Conservation (phyloP, 2,888 invertebrate species). For the Dasypolia templi region DNA sequence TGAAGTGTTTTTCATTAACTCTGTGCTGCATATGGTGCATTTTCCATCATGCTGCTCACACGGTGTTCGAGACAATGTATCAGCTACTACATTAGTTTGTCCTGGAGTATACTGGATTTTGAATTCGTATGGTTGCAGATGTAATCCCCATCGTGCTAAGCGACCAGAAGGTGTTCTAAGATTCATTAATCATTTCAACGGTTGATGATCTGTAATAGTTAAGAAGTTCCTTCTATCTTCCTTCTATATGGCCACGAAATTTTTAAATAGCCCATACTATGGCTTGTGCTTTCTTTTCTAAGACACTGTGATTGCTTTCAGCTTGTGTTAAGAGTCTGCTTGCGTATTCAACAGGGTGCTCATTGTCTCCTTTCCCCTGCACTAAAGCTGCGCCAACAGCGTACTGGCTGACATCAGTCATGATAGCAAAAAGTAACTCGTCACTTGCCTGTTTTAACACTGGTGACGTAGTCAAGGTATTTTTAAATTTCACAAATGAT, state of each 20-base stretch:
- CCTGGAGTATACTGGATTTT: conserved; percentile 16
- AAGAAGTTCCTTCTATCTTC: conserved; percentile 12
- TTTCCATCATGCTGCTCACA: neutral
- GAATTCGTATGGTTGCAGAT: conserved; percentile 7
- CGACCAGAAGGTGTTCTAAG: conserved; percentile 5
- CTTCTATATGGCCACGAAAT: conserved; percentile 15
- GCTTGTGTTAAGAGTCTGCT: neutral
- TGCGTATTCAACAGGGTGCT: conserved; percentile 3
- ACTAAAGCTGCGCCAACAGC: neutral
- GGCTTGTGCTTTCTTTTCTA: conserved; percentile 17
- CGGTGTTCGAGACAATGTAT: conserved; percentile 12
- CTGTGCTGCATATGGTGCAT: neutral
- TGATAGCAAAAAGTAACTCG: neutral
- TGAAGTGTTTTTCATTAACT: conserved; percentile 10
- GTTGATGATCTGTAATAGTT: conserved; percentile 6
- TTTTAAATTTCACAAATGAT: too few species aligned
- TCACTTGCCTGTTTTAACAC: conserved; percentile 8
- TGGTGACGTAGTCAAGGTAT: too few species aligned
- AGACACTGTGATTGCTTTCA: conserved; percentile 5
- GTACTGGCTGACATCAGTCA: neutral
- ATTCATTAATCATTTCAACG: conserved; percentile 8
- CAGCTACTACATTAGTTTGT: conserved; percentile 15
- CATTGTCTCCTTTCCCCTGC: conserved; percentile 1
- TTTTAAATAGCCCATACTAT: conserved; percentile 7
- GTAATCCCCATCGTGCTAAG: neutral